Percentiles rank a stretch among this genome's conserved stretches.
These are phyloP conservation scores for Dexiosoma caninum DNA, from an alignment of 2,888 invertebrate genomes.

Conservation along the genomic window DNA sequence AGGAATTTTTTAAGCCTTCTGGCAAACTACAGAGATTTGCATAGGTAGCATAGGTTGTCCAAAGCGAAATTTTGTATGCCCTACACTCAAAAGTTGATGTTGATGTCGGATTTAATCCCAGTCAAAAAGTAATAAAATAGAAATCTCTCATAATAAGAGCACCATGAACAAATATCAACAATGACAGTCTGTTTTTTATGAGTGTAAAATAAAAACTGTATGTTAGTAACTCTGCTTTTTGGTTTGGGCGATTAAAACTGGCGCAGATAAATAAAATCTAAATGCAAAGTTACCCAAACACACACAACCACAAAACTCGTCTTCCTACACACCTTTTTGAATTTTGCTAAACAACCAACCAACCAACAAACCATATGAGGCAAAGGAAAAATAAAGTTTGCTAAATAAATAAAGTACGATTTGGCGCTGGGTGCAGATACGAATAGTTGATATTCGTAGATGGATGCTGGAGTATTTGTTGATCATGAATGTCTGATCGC, in stretches of 20 bases:
- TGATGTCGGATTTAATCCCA: too few relatives aligned
- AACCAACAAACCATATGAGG: constrained; percentile 29
- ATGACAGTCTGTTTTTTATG: background rate
- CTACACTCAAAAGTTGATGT: too few relatives aligned
- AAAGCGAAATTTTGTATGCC: too few relatives aligned
- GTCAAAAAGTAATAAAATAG: too few relatives aligned
- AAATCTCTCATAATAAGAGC: too few relatives aligned
- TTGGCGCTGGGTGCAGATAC: constrained; percentile 37
- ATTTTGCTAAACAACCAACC: constrained; percentile 39
- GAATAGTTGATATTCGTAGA: constrained; percentile 18
- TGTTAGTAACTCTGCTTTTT: constrained; percentile 27
- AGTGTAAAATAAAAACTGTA: constrained; percentile 22
- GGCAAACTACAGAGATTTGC: too few relatives aligned
- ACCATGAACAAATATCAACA: too few relatives aligned
- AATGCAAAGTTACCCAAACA: background rate
- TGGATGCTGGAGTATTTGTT: constrained; percentile 36
- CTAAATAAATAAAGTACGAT: constrained; percentile 24
- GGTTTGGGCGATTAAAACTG: constrained; percentile 60
- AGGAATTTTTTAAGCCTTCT: too few relatives aligned
- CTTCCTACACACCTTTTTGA: constrained; percentile 61
- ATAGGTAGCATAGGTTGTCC: too few relatives aligned
- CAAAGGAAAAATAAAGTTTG: constrained; percentile 29
- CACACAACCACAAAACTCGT: constrained; percentile 47
- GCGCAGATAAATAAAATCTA: constrained; percentile 46
- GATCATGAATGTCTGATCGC: constrained; percentile 62